Percentiles rank a stretch among this genome's conserved stretches.
These are phyloP conservation scores for Pseudococcus jackbeardsleyi DNA, from an alignment of 2,888 invertebrate genomes.

Conservation along the genomic window DNA sequence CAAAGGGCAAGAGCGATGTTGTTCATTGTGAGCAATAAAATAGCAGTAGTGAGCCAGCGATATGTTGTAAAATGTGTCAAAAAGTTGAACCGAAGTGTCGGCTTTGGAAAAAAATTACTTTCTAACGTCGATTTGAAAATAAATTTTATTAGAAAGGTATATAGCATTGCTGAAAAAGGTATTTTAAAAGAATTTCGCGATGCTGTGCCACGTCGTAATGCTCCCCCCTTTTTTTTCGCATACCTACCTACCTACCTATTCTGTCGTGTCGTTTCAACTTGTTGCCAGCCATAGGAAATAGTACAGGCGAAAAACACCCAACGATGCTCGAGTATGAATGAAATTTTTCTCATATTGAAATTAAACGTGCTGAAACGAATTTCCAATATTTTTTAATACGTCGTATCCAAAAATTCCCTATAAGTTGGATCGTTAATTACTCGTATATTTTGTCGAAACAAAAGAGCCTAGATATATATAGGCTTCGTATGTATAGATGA, in stretches of 20 bases:
- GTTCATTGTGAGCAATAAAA: conserved; percentile 20
- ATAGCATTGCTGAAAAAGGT: conserved; percentile 2
- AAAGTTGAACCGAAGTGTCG: conserved; percentile 26
- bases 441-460: neutral
- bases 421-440: neutral
- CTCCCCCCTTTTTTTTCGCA: neutral
- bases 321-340: neutral
- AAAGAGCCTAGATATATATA: neutral
- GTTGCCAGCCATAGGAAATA: neutral
- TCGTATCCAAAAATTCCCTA: neutral
- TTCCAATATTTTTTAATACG: neutral
- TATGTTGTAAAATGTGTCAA: conserved; percentile 23
- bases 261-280: neutral
- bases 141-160: neutral
- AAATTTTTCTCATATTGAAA: neutral
- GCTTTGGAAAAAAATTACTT: conserved; percentile 21
- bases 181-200: neutral
- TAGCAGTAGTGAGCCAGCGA: neutral
- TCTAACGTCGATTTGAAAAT: conserved; percentile 6
- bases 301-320: neutral
- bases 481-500: neutral
- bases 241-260: neutral
- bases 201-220: neutral
- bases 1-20: neutral
- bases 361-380: neutral